Conservation (phyloP, 2,797 vertebrate species). For the Pipistrellus nathusii region DNA sequence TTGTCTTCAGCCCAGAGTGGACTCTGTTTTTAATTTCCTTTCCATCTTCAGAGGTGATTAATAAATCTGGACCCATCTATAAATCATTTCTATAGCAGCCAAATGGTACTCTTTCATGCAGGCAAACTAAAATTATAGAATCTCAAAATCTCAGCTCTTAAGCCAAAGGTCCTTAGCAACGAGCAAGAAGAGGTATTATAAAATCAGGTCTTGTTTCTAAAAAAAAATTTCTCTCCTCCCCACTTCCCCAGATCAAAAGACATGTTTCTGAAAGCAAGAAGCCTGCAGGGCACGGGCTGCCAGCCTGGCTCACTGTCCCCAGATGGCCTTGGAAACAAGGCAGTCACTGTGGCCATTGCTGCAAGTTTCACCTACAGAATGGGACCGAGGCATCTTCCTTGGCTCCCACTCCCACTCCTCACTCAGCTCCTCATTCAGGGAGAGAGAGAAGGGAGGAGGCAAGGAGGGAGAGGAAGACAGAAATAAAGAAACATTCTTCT, state of each 20-base stretch:
- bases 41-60: constrained; percentile 75
- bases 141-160: constrained; percentile 48
- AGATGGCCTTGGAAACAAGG: not conserved
- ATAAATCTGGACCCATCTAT: constrained; percentile 70
- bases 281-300: not conserved
- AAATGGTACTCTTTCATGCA: constrained; percentile 60
- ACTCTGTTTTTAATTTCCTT: constrained; percentile 76
- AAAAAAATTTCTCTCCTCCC: not conserved
- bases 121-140: constrained; percentile 65
- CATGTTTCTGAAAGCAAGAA: constrained; percentile 56
- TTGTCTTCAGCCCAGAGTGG: constrained; percentile 61
- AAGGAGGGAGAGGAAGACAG: not conserved
- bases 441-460: not conserved
- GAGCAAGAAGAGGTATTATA: constrained; percentile 16
- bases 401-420: not conserved
- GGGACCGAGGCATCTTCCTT: not conserved
- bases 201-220: constrained; percentile 58
- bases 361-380: not conserved
- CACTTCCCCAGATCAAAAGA: not conserved
- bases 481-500: not conserved
- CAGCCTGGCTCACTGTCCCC: not conserved
- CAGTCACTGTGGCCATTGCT: not conserved
- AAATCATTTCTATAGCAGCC: constrained; percentile 68
- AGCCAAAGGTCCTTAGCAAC: constrained; percentile 46
- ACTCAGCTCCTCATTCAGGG: not conserved